These are phyloP conservation scores for Entomyzon cyanotis DNA, from an alignment of 2,113 vertebrate species.

Conservation along the genomic window DNA sequence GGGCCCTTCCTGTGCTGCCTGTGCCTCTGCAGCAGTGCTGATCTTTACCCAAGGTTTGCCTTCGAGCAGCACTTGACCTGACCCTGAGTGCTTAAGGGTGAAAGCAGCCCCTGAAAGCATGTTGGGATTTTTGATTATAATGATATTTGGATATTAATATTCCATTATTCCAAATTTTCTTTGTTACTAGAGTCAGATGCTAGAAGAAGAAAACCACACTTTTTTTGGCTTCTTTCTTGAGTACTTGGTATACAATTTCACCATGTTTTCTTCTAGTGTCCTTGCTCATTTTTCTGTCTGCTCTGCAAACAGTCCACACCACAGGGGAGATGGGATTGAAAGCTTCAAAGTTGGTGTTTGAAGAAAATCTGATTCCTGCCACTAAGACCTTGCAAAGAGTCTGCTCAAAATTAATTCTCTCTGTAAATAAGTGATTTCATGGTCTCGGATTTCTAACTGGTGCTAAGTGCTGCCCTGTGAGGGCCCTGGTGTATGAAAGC, in stretches of 20 bases:
- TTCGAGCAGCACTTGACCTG: background rate
- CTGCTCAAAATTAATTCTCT: constrained; percentile 47
- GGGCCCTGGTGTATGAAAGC: background rate
- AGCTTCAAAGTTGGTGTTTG: constrained; percentile 37
- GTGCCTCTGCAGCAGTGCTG: background rate
- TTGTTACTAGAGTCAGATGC: background rate
- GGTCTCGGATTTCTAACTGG: constrained; percentile 52
- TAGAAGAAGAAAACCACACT: background rate
- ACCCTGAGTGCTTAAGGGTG: background rate
- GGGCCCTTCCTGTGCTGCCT: background rate
- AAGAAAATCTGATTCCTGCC: constrained; percentile 51
- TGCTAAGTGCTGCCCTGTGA: background rate
- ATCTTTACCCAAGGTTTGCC: background rate
- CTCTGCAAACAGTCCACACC: constrained; percentile 26
- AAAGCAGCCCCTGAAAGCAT: background rate
- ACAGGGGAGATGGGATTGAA: constrained; percentile 27
- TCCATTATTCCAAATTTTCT: background rate
- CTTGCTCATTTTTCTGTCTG: constrained; percentile 40
- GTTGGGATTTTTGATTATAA: background rate
- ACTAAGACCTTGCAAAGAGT: constrained; percentile 50
- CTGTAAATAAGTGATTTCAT: constrained; percentile 57
- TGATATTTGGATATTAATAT: background rate
- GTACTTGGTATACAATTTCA: constrained; percentile 20
- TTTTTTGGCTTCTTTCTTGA: background rate
- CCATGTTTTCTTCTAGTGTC: background rate